These are phyloP conservation scores for Riparia riparia DNA, from an alignment of 2,113 vertebrate species.

Conservation along the genomic window DNA sequence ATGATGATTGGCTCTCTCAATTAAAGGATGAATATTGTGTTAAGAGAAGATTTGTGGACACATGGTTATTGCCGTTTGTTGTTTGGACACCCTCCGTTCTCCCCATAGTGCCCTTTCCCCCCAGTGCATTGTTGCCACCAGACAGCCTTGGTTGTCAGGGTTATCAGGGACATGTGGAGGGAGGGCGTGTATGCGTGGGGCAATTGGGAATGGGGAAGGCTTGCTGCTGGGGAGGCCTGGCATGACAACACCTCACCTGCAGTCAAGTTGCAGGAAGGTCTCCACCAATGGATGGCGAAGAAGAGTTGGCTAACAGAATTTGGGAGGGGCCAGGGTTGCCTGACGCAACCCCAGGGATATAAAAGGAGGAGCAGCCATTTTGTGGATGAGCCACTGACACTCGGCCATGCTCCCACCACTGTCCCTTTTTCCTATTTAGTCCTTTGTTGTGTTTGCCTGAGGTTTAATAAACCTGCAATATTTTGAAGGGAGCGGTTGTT, in stretches of 20 bases:
- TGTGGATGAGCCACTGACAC: background rate
- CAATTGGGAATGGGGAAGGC: background rate
- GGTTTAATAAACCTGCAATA: background rate
- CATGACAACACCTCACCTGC: background rate
- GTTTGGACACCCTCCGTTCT: background rate
- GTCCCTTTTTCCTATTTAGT: background rate
- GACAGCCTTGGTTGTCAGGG: background rate
- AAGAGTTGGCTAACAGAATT: background rate
- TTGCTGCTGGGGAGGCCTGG: background rate
- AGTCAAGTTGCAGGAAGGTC: background rate
- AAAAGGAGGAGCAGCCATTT: background rate
- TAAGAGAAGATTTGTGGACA: background rate
- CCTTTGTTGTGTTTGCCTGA: background rate
- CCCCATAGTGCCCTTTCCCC: background rate
- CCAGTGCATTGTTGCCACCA: background rate
- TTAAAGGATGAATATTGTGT: background rate
- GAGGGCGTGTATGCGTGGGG: background rate
- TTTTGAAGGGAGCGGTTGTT: background rate
- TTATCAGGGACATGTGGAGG: background rate
- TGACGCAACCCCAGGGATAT: background rate
- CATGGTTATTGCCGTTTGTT: background rate
- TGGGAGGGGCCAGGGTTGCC: background rate
- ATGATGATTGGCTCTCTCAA: background rate
- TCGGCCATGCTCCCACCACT: background rate
- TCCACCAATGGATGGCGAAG: background rate